Conservation (phyloP, 2,888 invertebrate genomes). For the Agrilus cyanescens region DNA sequence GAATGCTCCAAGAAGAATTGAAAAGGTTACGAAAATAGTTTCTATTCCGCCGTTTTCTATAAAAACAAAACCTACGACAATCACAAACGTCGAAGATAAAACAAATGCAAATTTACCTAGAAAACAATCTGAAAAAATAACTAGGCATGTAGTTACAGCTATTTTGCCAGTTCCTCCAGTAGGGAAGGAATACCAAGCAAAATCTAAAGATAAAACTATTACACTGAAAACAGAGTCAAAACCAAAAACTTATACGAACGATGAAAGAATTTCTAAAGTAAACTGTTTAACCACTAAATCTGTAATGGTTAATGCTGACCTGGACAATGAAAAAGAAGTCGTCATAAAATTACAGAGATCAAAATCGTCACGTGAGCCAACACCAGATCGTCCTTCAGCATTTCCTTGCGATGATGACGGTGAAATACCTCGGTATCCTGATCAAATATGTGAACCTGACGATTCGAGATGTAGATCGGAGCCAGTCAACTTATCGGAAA, state of each 20-base stretch:
- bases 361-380: slow-evolving; percentile 63
- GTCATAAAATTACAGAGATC: slow-evolving; percentile 59
- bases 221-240: background rate
- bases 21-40: too few relatives aligned
- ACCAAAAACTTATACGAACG: background rate
- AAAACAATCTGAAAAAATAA: too few relatives aligned
- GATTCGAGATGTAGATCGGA: slow-evolving; percentile 40
- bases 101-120: too few relatives aligned
- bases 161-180: too few relatives aligned
- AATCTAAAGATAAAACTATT: too few relatives aligned
- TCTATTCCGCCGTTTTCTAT: too few relatives aligned
- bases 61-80: too few relatives aligned
- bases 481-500: slow-evolving; percentile 35
- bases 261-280: background rate
- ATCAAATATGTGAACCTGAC: slow-evolving; percentile 63
- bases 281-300: slow-evolving; percentile 34
- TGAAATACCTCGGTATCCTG: slow-evolving; percentile 57
- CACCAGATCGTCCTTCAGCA: slow-evolving; percentile 59
- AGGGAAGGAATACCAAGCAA: too few relatives aligned
- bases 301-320: slow-evolving; percentile 32
- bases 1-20: too few relatives aligned
- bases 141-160: too few relatives aligned
- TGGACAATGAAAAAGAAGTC: slow-evolving; percentile 43
- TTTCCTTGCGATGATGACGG: slow-evolving; percentile 45
- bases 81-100: too few relatives aligned